Evolutionary conservation across 2,888 invertebrate species (phyloP).

Genomic region (Metallyticus violacea): DNA sequence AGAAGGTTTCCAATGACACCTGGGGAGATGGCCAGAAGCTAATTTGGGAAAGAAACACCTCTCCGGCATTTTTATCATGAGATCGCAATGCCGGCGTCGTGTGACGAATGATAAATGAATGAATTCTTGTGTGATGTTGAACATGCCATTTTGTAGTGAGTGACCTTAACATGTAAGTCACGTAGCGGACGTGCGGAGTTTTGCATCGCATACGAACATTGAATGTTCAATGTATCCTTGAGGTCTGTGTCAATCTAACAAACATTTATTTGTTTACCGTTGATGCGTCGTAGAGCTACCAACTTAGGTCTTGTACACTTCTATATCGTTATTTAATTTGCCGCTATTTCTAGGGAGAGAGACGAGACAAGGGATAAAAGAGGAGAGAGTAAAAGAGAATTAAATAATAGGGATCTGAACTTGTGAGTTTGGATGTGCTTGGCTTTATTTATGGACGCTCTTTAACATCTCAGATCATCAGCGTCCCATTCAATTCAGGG

Average conservation of each 20-base stretch:
- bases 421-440: no score
- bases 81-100: not conserved
- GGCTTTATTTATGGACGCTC: no score
- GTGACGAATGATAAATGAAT: not conserved
- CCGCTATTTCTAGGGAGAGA: no score
- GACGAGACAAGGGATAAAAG: no score
- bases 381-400: no score
- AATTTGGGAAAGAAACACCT: not conserved
- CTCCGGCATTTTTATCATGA: not conserved
- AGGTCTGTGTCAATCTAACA: not conserved
- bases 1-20: not conserved
- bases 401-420: no score
- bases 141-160: no score
- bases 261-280: not conserved
- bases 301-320: no score
- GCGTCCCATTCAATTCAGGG: no score
- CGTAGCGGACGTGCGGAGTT: not conserved
- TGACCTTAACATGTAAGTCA: not conserved
- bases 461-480: no score
- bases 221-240: not conserved
- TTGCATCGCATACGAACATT: not conserved
- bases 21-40: not conserved
- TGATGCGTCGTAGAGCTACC: no score
- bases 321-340: no score
- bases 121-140: not conserved